Evolutionary conservation across 2,888 invertebrate species (phyloP), one percentile per base, ranked within the genome.

Genomic region (Danaus chrysippus): DNA sequence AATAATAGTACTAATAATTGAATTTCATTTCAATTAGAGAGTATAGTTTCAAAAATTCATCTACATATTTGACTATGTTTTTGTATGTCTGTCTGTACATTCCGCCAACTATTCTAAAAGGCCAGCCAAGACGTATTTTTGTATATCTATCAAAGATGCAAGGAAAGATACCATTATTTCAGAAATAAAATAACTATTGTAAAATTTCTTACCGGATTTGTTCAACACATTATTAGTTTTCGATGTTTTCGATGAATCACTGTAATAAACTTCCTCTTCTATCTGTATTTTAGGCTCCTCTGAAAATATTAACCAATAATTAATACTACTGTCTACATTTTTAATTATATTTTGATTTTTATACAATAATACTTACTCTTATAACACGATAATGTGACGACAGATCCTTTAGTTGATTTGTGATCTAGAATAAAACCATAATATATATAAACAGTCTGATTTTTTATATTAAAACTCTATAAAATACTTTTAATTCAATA

Each of bases 331-430:
- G 11, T n/a, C 42, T 9, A n/a, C 17, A 5, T 10, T 15, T 15
- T 15, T 11, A 10, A 44, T 3, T 11, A 6, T 42, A 9, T 6
- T 9, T 12, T 5, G 10, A 60, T 53, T 53, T 42, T 58, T 17
- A 55, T 58, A 59, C 11, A 41, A 60, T 58, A 42, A 44, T 68
- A 91, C 93, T 92, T 83, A 93, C 93, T 93, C 88, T 93, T 93
- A 75, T 92, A 91, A 76, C 93, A 91, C 1, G 93, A 92, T 23
- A 93, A 76, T 53, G 92, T 93, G 15, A 93, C 92, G 1, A 93
- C 89, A 0, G 92, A 92, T 57, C 88, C 91, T 71, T 92, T 93
- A 6, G 91, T 86, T 42, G 91, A 85, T 81, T 92, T 92, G 74
- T 92, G 92, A 77, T 93, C 93, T 93, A 91, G 34, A 77, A 92